These are phyloP conservation scores for Acrossocheilus fasciatus DNA, from an alignment of 2,797 vertebrate genomes.

Conservation along the genomic window DNA sequence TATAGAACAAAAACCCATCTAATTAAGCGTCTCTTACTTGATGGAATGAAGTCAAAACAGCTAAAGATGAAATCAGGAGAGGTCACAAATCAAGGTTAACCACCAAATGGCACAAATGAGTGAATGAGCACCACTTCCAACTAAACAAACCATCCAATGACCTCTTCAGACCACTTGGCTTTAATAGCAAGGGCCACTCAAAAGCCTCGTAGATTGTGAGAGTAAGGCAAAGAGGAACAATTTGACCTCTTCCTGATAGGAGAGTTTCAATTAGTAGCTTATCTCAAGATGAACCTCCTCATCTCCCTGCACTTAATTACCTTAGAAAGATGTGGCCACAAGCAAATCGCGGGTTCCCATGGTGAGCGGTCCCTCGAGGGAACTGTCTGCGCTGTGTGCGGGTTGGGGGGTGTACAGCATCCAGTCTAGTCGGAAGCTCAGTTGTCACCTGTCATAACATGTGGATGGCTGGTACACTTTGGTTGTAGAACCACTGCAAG, in stretches of 20 bases:
- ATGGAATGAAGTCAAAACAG: slow-evolving; percentile 2
- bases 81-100: slow-evolving; percentile 63
- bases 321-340: slow-evolving; percentile 53
- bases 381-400: slow-evolving; percentile 33
- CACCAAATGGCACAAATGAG: slow-evolving; percentile 46
- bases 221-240: slow-evolving; percentile 32
- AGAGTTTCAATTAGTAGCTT: slow-evolving; percentile 67
- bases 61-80: slow-evolving; percentile 31
- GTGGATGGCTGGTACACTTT: slow-evolving; percentile 37
- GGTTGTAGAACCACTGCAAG: slow-evolving; percentile 42
- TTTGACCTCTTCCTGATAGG: slow-evolving; percentile 67
- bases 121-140: slow-evolving; percentile 1
- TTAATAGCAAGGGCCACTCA: slow-evolving; percentile 20
- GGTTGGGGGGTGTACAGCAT: slow-evolving; percentile 26
- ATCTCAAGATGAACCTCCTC: slow-evolving; percentile 58
- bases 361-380: neutral
- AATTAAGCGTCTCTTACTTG: slow-evolving; percentile 62
- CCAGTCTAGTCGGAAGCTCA: slow-evolving; percentile 24
- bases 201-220: neutral
- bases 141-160: slow-evolving; percentile 17
- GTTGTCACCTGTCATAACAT: slow-evolving; percentile 42
- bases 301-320: slow-evolving; percentile 69
- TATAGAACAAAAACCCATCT: slow-evolving; percentile 58
- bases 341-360: slow-evolving; percentile 28
- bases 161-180: slow-evolving; percentile 20